Base-by-base conservation (phyloP, 2,797 vertebrate species). In the Pseudopleuronectes americanus region DNA sequence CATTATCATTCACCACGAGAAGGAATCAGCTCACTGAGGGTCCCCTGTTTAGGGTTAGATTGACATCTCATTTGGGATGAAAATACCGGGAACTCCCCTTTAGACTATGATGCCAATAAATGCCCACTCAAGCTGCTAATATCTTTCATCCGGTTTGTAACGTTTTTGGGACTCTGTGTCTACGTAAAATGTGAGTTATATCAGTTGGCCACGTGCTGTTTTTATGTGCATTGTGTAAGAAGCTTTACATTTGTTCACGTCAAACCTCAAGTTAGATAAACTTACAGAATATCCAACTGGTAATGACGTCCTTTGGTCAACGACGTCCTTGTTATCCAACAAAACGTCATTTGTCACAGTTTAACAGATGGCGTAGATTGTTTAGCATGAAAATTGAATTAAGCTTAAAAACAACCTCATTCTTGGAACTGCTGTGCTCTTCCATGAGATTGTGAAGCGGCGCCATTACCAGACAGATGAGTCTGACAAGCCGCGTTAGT, bases 1-100 rank as follows among this genome's bases (percentile, higher is more conserved):
- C 91, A 92, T 92, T 92, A 90, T 92, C 89, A 93, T 93, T 89
- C 91, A 89, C 89, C 84, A 87, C 81, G n/a, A 87, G 86, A 62
- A 80, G 84, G 74, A 85, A 83, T 83, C 81, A 70, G 87, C 87
- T 89, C 84, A 83, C 79, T 76, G 77, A 87, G 82, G 74, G 75
- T 79, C 77, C 64, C 80, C 79, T 88, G 79, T 89, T 90, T 81
- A 74, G 77, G 74, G 71, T 28, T 71, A 84, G 87, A 90, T 68
- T 92, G 91, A 90, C 90, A 71, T 89, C 88, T 90, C 90, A 92
- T 92, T 93, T 92, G 86, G 82, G 68, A 87, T 52, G 84, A 84
- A 88, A 83, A 79, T 74, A 87, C 48, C 57, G 64, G 77, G 71
- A 84, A 81, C 83, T 83, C 84, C 85, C 84, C 74, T 79, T 81